These are phyloP conservation scores for Gymnorhina tibicen DNA, from an alignment of 2,113 vertebrate species.

Conservation along the genomic window DNA sequence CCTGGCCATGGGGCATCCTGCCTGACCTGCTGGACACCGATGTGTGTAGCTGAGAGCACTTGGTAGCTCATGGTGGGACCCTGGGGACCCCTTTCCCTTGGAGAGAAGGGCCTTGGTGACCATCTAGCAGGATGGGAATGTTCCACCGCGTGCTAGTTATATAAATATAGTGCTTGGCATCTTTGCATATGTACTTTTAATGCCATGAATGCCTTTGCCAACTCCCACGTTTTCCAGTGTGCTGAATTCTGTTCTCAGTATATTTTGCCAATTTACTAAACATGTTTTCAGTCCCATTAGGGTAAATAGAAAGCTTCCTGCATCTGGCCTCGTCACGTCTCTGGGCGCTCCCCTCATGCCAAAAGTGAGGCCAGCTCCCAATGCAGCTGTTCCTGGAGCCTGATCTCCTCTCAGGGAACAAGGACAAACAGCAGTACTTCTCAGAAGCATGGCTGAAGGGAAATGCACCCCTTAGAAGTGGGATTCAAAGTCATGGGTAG, in stretches of 20 bases:
- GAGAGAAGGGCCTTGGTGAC: neutral
- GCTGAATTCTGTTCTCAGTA: neutral
- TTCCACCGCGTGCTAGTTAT: neutral
- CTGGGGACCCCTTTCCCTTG: neutral
- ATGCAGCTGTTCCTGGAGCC: neutral
- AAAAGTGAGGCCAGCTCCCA: neutral
- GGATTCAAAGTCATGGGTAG: neutral
- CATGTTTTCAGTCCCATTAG: slow-evolving; percentile 21
- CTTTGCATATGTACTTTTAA: neutral
- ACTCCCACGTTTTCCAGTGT: neutral
- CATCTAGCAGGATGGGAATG: neutral
- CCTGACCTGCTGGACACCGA: neutral
- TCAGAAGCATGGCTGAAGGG: neutral
- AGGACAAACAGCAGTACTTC: neutral
- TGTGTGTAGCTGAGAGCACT: neutral
- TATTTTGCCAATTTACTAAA: slow-evolving; percentile 27
- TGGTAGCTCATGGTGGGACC: neutral
- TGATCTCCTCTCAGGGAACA: neutral
- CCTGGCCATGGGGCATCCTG: neutral
- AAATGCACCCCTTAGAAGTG: neutral
- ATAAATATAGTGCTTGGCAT: slow-evolving; percentile 27
- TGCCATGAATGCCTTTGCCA: slow-evolving; percentile 19
- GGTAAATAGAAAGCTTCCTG: slow-evolving; percentile 17
- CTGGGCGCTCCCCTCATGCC: neutral
- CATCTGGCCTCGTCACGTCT: neutral